These are phyloP conservation scores for Chionodraco myersi DNA, from an alignment of 2,113 vertebrate species.

Conservation along the genomic window DNA sequence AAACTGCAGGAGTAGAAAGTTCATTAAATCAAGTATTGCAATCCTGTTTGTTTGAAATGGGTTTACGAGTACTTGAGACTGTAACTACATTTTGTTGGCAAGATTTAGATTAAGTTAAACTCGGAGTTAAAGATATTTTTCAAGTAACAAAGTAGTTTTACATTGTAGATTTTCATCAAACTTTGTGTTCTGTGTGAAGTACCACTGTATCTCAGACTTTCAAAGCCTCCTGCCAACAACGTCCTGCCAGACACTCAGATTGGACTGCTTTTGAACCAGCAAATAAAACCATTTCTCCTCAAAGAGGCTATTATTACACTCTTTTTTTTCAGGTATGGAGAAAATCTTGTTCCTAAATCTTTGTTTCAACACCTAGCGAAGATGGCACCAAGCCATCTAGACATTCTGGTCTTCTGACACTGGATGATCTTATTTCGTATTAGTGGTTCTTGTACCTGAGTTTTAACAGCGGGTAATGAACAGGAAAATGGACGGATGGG, in stretches of 20 bases:
- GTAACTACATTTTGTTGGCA: neutral
- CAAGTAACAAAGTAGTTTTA: too few relatives aligned
- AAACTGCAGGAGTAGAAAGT: too few relatives aligned
- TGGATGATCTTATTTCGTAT: slow-evolving; percentile 30
- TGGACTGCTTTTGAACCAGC: neutral
- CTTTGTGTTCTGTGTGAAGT: neutral
- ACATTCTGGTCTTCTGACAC: slow-evolving; percentile 31
- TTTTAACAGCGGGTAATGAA: slow-evolving; percentile 66
- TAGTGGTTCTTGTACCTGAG: slow-evolving; percentile 77
- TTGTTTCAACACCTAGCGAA: slow-evolving; percentile 5
- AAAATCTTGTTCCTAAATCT: slow-evolving; percentile 11
- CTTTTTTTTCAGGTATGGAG: neutral
- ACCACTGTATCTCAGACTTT: neutral
- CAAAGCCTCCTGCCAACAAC: neutral
- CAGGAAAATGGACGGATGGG: slow-evolving; percentile 50
- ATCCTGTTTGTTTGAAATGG: neutral
- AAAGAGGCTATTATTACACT: neutral
- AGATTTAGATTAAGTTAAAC: neutral
- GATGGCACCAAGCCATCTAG: slow-evolving; percentile 32
- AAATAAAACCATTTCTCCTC: neutral
- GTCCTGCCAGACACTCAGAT: neutral
- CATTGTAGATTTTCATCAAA: neutral
- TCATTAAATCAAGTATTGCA: too few relatives aligned
- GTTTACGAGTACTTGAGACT: neutral
- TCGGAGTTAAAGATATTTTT: too few relatives aligned